Evolutionary conservation across 2,888 invertebrate species (phyloP).

Genomic region (Anodontia alba): DNA sequence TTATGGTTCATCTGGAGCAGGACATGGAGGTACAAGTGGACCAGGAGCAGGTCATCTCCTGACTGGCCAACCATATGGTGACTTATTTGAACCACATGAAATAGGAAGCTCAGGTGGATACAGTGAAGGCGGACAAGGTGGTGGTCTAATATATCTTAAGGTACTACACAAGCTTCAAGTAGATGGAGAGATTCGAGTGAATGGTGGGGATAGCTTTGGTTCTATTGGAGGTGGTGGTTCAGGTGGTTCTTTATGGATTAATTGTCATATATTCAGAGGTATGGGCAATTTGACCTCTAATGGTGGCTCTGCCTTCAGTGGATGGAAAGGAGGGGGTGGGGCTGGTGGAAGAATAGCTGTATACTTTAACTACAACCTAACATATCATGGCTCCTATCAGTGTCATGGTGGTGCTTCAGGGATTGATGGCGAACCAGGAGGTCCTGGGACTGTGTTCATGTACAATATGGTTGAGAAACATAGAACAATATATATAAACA

Average conservation of each 20-base stretch:
- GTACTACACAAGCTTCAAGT: constrained; percentile 66
- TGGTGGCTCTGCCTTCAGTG: constrained; percentile 60
- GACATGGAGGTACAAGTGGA: constrained; percentile 77
- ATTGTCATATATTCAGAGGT: constrained; percentile 66
- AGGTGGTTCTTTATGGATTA: constrained; percentile 72
- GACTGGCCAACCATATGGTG: constrained; percentile 76
- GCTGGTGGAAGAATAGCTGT: constrained; percentile 76
- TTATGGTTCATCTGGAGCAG: constrained; percentile 74
- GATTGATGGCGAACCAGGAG: constrained; percentile 68
- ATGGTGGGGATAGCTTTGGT: constrained; percentile 67
- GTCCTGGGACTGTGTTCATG: constrained; percentile 74
- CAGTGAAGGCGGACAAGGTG: constrained; percentile 68
- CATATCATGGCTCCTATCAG: constrained; percentile 72
- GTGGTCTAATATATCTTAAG: constrained; percentile 66
- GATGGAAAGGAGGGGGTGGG: constrained; percentile 70
- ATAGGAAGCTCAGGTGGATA: constrained; percentile 73
- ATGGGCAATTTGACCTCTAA: constrained; percentile 74
- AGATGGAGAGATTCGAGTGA: constrained; percentile 69
- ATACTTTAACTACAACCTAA: constrained; percentile 70
- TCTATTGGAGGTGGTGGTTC: constrained; percentile 71
- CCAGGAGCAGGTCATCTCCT: constrained; percentile 61
- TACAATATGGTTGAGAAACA: constrained; percentile 71
- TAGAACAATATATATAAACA: constrained; percentile 72
- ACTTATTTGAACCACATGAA: constrained; percentile 69
- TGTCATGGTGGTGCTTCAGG: constrained; percentile 67